These are phyloP conservation scores for Aelia acuminata DNA, from an alignment of 2,888 invertebrate genomes.

Conservation along the genomic window DNA sequence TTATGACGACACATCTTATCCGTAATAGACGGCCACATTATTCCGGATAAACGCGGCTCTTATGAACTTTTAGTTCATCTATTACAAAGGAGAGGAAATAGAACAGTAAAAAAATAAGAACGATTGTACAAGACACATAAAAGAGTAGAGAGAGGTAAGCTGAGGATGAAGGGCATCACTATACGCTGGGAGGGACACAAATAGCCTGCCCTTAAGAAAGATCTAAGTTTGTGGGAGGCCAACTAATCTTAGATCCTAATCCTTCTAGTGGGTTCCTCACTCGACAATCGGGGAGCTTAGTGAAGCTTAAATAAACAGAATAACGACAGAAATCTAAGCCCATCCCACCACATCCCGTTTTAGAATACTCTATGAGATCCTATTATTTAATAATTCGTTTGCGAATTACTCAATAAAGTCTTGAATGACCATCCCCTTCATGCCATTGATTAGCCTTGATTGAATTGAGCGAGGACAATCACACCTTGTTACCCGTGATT, in stretches of 20 bases:
- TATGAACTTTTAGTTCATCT: too few relatives aligned
- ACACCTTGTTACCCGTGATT: neutral
- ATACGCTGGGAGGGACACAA: neutral
- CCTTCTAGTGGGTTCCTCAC: constrained; percentile 26
- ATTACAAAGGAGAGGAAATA: too few relatives aligned
- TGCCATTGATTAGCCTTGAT: neutral
- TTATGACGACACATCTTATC: too few relatives aligned
- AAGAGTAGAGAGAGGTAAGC: neutral
- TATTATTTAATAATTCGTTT: neutral
- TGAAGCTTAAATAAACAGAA: neutral
- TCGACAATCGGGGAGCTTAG: neutral
- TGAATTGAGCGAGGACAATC: neutral
- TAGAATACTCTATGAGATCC: neutral
- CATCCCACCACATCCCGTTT: neutral
- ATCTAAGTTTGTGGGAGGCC: constrained; percentile 41
- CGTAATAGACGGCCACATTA: too few relatives aligned
- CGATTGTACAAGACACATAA: too few relatives aligned
- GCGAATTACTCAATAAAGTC: neutral
- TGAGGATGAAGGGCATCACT: constrained; percentile 1
- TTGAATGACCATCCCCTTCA: neutral
- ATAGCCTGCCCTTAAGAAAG: constrained; percentile 35
- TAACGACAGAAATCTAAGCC: neutral
- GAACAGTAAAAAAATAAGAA: too few relatives aligned
- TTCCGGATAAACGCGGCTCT: too few relatives aligned
- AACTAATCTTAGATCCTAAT: constrained; percentile 44